Evolutionary conservation across 2,797 vertebrate genomes (phyloP), one percentile per base, ranked within the genome.

Genomic region (Acanthurus tractus): DNA sequence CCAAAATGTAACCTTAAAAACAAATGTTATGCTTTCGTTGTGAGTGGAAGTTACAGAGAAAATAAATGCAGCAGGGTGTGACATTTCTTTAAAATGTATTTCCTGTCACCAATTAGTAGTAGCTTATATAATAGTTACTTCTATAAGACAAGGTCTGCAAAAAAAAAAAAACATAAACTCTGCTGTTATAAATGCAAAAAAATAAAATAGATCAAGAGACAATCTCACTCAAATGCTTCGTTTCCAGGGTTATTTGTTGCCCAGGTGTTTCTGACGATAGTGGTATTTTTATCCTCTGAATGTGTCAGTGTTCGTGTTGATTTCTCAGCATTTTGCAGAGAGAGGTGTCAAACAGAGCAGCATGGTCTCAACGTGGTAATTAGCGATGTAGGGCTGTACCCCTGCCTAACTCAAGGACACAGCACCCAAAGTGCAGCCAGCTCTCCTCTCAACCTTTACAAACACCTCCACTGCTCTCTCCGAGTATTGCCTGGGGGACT

Each of bases 401-500:
- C 84, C 88, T 25, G 79, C 36, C 71, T 59, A 63, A 76, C 85
- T 90, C 86, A 93, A 92, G 89, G 91, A 92, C 87, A 79, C 73
- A 54, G 65, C 81, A 40, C 70, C 71, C 74, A 17, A 50, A 53
- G 58, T 66, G 56, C 63, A 48, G 40, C 76, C 40, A 15, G n/a
- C 62, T 63, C 53, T 58, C 69, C 49, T 54, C 74, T 79, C 45
- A 59, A 73, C 68, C 71, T 79, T 66, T 76, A 49, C 63, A 74
- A 66, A 79, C 34, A 15, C 83, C 63, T 78, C 52, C 52, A 13
- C 65, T 40, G 55, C 78, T 70, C 71, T 55, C 62, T 29, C 57
- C 57, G 67, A 76, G 77, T 78, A 66, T 72, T 64, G 55, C 83
- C 82, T 13, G 11, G 5, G 70, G 83, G 78, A 74, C 66, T 22